Evolutionary conservation across 2,888 invertebrate genomes (phyloP).

Genomic region (Patella caerulea): DNA sequence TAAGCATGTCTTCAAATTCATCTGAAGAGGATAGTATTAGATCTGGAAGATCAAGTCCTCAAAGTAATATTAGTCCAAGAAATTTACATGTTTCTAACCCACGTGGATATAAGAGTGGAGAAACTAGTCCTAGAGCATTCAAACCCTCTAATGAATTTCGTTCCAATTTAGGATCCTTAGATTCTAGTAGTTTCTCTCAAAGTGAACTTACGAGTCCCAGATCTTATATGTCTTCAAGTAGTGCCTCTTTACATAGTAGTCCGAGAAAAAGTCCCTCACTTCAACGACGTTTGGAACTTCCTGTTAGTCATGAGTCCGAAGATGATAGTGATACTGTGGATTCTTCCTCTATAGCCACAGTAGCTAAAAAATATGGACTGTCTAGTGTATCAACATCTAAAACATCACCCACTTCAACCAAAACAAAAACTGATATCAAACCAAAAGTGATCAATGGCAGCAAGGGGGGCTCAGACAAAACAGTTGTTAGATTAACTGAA

Average conservation of each 20-base stretch:
- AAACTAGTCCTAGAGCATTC: neutral
- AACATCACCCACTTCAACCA: neutral
- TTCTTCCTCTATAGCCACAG: slow-evolving; percentile 1
- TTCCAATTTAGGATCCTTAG: neutral
- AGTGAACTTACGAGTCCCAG: neutral
- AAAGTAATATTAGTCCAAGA: neutral
- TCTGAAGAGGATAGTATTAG: neutral
- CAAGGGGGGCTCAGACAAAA: neutral
- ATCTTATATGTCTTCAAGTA: neutral
- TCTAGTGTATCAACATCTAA: slow-evolving; percentile 4
- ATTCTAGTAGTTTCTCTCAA: neutral
- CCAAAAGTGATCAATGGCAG: neutral
- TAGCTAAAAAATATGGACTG: slow-evolving; percentile 3
- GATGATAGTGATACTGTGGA: slow-evolving; percentile 16
- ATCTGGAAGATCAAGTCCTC: neutral
- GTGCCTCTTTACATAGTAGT: neutral
- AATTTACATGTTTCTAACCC: neutral
- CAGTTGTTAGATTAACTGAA: neutral
- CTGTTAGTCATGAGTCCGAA: slow-evolving; percentile 27
- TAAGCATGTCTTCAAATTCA: neutral
- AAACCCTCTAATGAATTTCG: slow-evolving; percentile 6
- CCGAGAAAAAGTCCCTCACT: slow-evolving; percentile 2
- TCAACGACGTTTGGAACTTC: slow-evolving; percentile 26
- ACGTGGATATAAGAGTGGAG: neutral
- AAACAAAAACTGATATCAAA: neutral